A percentile compares a stretch with the other conserved stretches of the same genome.
Conservation (phyloP, 2,797 vertebrate genomes). For the Steatocranus sp. region DNA sequence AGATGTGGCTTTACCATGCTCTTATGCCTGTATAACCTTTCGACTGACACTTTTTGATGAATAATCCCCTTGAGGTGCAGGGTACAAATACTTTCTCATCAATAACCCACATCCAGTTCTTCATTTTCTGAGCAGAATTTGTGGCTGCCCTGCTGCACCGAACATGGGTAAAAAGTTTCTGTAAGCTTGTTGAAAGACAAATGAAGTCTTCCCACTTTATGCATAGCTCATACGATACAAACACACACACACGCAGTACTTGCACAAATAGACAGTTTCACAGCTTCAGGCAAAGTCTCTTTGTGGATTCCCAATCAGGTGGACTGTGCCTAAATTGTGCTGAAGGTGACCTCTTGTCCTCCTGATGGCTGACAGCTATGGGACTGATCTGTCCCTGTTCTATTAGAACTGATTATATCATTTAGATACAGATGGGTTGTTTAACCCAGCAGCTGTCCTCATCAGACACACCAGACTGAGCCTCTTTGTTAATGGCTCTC, state of each 20-base stretch:
- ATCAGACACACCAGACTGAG: conserved; percentile 62
- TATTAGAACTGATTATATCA: conserved; percentile 69
- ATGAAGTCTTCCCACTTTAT: not conserved
- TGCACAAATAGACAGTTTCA: not conserved
- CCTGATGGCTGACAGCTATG: conserved; percentile 47
- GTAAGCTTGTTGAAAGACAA: conserved; percentile 18
- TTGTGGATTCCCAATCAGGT: conserved; percentile 17
- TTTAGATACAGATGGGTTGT: conserved; percentile 69
- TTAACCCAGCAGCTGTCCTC: conserved; percentile 71
- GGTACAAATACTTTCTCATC: conserved; percentile 13
- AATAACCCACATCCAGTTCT: conserved; percentile 12
- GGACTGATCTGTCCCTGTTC: conserved; percentile 57
- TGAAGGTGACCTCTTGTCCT: conserved; percentile 63
- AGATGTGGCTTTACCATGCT: not conserved
- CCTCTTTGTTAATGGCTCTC: conserved; percentile 55
- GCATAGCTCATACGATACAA: not conserved
- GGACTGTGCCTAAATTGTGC: not conserved
- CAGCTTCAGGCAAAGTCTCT: not conserved
- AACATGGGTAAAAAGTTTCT: not conserved
- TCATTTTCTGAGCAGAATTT: conserved; percentile 3
- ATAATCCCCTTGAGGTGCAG: conserved; percentile 9
- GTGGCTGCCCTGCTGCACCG: not conserved
- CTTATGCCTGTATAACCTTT: conserved; percentile 8
- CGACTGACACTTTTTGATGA: conserved; percentile 28
- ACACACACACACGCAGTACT: not conserved